These are phyloP conservation scores for Nysson spinosus DNA, from an alignment of 2,888 invertebrate species.

Conservation along the genomic window DNA sequence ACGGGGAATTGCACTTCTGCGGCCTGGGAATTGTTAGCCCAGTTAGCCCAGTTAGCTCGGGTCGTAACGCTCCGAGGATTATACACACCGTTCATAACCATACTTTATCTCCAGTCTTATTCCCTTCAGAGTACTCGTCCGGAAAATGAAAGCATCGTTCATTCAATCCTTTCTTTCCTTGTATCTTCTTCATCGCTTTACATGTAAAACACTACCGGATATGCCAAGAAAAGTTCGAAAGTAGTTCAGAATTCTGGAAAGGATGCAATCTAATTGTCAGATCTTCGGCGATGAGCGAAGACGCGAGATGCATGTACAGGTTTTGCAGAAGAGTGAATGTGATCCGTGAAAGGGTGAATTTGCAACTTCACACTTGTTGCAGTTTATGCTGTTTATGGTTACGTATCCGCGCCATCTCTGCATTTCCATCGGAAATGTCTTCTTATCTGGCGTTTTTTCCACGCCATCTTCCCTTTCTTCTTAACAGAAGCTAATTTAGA, in stretches of 20 bases:
- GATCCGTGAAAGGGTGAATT: no score
- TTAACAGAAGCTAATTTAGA: background rate
- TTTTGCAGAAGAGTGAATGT: no score
- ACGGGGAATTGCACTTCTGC: conserved; percentile 44
- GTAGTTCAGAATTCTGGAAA: no score
- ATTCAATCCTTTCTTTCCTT: conserved; percentile 1
- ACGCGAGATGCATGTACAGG: no score
- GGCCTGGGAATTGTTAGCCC: conserved; percentile 70
- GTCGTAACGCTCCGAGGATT: conserved; percentile 67
- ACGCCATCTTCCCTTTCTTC: background rate
- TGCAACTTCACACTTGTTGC: no score
- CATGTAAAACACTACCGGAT: background rate
- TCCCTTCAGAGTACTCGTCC: conserved; percentile 31
- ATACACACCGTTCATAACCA: conserved; percentile 64
- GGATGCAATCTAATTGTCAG: no score
- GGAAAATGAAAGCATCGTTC: conserved; percentile 23
- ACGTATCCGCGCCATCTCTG: conserved; percentile 14
- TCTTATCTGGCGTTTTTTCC: conserved; percentile 8
- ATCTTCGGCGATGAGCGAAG: no score
- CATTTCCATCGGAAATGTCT: conserved; percentile 7
- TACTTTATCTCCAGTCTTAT: conserved; percentile 35
- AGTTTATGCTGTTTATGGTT: no score
- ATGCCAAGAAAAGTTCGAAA: no score
- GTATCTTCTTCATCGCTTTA: background rate
- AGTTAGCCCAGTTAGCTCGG: conserved; percentile 66